Conservation (phyloP, 2,888 invertebrate genomes). For the Plebejus argus region DNA sequence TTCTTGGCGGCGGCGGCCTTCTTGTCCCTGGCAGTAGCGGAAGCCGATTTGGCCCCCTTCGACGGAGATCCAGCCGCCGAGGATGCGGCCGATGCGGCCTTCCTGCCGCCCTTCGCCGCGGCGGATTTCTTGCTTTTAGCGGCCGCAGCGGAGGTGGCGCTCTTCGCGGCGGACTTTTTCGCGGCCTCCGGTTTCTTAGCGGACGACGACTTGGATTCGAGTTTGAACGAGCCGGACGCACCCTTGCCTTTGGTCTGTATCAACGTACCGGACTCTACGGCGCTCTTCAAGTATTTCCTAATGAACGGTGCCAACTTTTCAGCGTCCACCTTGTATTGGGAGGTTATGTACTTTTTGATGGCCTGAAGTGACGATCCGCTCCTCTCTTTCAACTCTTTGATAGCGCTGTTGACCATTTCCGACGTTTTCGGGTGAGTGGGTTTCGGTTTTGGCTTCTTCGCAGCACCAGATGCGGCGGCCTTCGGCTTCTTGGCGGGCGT, state of each 20-base stretch:
- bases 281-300: constrained; percentile 76
- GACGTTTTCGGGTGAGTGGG: constrained; percentile 55
- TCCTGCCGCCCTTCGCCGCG: constrained; percentile 40
- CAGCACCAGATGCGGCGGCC: constrained; percentile 44
- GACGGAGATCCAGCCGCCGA: constrained; percentile 41
- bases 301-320: constrained; percentile 81
- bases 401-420: constrained; percentile 81
- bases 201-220: constrained; percentile 53
- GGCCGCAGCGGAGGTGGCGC: constrained; percentile 46
- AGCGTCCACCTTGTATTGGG: constrained; percentile 80
- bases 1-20: constrained; percentile 50
- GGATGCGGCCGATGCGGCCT: constrained; percentile 40
- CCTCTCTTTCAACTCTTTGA: constrained; percentile 75
- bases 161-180: constrained; percentile 43
- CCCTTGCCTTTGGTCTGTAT: constrained; percentile 81
- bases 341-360: constrained; percentile 83
- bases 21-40: constrained; percentile 44
- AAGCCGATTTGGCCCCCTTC: constrained; percentile 38
- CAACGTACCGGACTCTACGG: constrained; percentile 76
- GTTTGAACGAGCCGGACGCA: constrained; percentile 70
- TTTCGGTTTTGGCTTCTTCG: constrained; percentile 54
- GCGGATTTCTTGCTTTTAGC: constrained; percentile 46
- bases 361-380: constrained; percentile 80
- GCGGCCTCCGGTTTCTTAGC: constrained; percentile 43
- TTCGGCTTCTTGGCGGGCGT: constrained; percentile 53